phyloP scores from a whole-genome alignment of 1,140 invertebrate species.

The Sitobion miscanthi region DNA sequence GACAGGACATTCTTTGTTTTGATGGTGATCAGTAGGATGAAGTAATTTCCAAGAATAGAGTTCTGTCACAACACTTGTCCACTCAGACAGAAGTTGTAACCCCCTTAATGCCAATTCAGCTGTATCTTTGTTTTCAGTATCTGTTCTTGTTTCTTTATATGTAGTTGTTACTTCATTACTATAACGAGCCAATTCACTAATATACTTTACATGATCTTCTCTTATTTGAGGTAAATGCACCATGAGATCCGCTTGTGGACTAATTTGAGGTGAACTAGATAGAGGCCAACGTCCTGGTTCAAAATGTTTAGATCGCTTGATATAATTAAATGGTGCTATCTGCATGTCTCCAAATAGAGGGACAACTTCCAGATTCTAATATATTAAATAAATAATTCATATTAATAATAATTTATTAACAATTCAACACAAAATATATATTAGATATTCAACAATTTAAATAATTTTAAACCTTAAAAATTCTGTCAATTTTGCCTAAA shows the following conservation, averaged over 20 bases:
- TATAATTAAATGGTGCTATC: conserved; percentile 98
- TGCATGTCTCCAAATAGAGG: conserved; percentile 99
- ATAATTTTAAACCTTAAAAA: conserved; percentile 81
- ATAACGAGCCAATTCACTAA: conserved; percentile 93
- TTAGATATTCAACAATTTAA: background rate
- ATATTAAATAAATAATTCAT: conserved; percentile 42
- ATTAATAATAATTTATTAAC: conserved; percentile 1
- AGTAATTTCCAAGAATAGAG: conserved; percentile 97
- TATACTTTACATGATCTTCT: conserved; percentile 97
- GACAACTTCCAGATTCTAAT: conserved; percentile 91
- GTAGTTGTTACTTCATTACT: conserved; percentile 91
- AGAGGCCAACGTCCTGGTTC: conserved; percentile 93
- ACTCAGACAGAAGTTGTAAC: conserved; percentile 91
- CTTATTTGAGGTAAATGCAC: conserved; percentile 93
- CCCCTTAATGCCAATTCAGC: conserved; percentile 90
- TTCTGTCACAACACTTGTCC: conserved; percentile 97
- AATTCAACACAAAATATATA: background rate
- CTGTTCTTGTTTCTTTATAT: conserved; percentile 90
- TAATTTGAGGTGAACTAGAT: conserved; percentile 78
- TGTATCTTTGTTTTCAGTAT: conserved; percentile 92
- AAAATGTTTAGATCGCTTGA: conserved; percentile 93
- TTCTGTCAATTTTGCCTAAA: conserved; percentile 92
- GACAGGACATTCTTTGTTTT: conserved; percentile 92
- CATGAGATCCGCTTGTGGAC: conserved; percentile 95
- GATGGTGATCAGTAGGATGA: conserved; percentile 96